Evolutionary conservation across 2,113 vertebrate genomes (phyloP).

Genomic region (Myiopsitta monachus): DNA sequence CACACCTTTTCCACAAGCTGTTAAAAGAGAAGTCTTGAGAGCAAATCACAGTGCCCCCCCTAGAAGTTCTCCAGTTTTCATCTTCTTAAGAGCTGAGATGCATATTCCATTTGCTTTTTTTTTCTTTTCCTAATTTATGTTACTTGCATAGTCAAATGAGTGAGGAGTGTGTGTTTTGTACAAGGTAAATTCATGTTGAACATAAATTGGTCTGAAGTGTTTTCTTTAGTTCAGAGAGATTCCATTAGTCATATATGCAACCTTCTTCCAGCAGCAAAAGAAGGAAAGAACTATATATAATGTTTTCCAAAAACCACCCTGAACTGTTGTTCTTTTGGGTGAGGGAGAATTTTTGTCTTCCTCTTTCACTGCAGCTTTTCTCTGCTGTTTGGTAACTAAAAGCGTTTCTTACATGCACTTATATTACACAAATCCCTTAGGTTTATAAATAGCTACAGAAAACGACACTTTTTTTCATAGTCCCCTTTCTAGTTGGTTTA

Average conservation of each 20-base stretch:
- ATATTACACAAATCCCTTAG: neutral
- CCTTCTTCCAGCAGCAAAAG: neutral
- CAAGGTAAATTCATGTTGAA: neutral
- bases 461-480: neutral
- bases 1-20: neutral
- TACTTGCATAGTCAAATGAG: neutral
- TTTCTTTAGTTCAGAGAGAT: neutral
- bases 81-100: neutral
- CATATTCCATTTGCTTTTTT: neutral
- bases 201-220: neutral
- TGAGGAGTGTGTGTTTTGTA: neutral
- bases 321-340: neutral
- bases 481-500: neutral
- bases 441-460: conserved; percentile 43
- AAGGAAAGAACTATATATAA: neutral
- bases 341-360: neutral
- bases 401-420: neutral
- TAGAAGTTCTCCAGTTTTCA: neutral
- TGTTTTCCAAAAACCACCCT: neutral
- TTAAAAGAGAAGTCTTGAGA: neutral
- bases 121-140: neutral
- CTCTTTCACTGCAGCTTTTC: neutral
- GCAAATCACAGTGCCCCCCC: rapidly evolving
- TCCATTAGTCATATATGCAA: neutral
- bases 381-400: conserved; percentile 32